A percentile compares a stretch with the other conserved stretches of the same genome.
Conservation (phyloP, 2,797 vertebrate genomes). For the Diplodus sargus region DNA sequence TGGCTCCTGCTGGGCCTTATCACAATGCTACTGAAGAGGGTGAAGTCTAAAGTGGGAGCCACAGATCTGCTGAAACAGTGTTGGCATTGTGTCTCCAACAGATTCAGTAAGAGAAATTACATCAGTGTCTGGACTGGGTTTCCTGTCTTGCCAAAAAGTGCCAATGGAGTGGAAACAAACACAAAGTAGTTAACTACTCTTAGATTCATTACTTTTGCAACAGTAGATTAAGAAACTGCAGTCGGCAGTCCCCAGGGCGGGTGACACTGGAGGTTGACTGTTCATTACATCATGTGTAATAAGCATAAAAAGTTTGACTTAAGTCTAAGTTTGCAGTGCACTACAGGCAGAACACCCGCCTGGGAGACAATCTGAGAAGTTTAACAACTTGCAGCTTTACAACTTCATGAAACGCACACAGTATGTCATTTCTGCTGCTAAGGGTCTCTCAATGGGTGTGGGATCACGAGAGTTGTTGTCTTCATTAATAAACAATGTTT, state of each 20-base stretch:
- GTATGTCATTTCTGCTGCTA: too few relatives aligned
- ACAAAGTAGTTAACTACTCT: conserved; percentile 41
- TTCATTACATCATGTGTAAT: conserved; percentile 53
- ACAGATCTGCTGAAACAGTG: conserved; percentile 67
- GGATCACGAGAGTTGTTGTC: too few relatives aligned
- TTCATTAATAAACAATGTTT: too few relatives aligned
- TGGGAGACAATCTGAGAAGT: conserved; percentile 10
- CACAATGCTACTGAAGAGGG: conserved; percentile 50
- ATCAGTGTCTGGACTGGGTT: conserved; percentile 74
- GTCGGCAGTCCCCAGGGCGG: conserved; percentile 3
- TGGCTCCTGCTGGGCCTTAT: conserved; percentile 73
- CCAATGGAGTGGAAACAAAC: conserved; percentile 55
- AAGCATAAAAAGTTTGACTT: conserved; percentile 14
- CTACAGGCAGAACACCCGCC: conserved; percentile 15
- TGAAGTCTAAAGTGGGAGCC: conserved; percentile 46
- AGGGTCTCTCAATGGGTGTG: too few relatives aligned
- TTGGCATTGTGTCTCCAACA: conserved; percentile 69
- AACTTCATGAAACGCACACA: not conserved
- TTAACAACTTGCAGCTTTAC: conserved; percentile 23
- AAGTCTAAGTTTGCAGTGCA: conserved; percentile 1
- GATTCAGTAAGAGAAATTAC: conserved; percentile 73
- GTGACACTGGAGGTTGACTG: conserved; percentile 32
- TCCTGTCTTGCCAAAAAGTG: conserved; percentile 60
- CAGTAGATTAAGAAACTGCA: conserved; percentile 39
- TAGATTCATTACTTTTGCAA: conserved; percentile 56